These are phyloP conservation scores for Mycalesis mineus DNA, from an alignment of 2,888 invertebrate species.

Conservation along the genomic window DNA sequence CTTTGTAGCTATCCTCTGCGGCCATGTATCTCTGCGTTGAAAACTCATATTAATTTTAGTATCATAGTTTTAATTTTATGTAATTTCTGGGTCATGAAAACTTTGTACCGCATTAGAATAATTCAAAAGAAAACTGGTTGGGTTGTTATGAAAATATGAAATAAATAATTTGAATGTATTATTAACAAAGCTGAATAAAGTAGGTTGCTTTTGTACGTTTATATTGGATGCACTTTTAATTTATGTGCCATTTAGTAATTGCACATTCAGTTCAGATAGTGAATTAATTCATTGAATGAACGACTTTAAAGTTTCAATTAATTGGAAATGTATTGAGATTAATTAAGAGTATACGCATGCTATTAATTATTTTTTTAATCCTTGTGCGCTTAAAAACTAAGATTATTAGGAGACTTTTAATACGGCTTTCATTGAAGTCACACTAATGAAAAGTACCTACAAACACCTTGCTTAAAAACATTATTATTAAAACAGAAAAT, in stretches of 20 bases:
- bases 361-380: no score
- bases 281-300: neutral
- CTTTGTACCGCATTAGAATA: neutral
- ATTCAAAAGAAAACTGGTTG: neutral
- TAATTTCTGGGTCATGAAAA: slow-evolving; percentile 3
- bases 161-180: slow-evolving; percentile 1
- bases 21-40: neutral
- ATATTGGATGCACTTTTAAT: neutral
- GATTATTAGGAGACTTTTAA: no score
- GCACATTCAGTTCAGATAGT: neutral
- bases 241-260: neutral
- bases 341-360: no score
- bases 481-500: no score
- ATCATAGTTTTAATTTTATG: neutral
- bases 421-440: no score
- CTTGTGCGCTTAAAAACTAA: no score
- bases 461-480: no score
- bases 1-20: neutral
- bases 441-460: no score
- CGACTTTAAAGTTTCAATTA: no score
- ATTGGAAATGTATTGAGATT: neutral
- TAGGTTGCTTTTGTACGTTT: neutral
- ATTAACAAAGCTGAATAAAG: neutral
- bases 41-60: neutral
- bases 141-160: neutral